Conservation (phyloP, 2,888 invertebrate species). For the Camptogramma bilineatum region DNA sequence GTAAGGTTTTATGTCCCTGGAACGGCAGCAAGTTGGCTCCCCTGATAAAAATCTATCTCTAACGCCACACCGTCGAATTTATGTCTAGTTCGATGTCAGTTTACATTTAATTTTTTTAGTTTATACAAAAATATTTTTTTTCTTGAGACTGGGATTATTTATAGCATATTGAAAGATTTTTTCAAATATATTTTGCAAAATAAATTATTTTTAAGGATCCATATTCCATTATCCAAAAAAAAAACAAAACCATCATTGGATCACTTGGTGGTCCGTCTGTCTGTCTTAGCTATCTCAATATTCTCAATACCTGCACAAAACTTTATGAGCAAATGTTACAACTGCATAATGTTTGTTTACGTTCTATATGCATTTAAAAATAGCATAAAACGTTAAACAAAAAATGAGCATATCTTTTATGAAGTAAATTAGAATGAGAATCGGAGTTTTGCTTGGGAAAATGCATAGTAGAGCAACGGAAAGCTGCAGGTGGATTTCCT, state of each 20-base stretch:
- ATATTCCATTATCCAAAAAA: too few relatives aligned
- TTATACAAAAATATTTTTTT: neutral
- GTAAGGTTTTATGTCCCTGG: constrained; percentile 83
- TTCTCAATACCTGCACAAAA: neutral
- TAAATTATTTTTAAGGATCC: too few relatives aligned
- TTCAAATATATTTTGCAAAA: too few relatives aligned
- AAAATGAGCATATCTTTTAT: constrained; percentile 23
- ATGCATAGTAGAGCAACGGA: constrained; percentile 49
- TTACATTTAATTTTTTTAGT: constrained; percentile 9
- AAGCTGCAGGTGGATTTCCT: constrained; percentile 68
- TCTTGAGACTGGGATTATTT: neutral
- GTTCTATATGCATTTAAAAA: neutral
- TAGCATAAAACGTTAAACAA: neutral
- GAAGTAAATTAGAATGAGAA: constrained; percentile 44
- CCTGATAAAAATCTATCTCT: constrained; percentile 75
- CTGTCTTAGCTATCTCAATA: too few relatives aligned
- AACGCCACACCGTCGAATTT: constrained; percentile 54
- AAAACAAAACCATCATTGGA: too few relatives aligned
- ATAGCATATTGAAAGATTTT: too few relatives aligned
- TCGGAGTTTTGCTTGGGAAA: constrained; percentile 42
- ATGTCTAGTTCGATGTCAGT: constrained; percentile 29
- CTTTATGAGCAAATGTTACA: too few relatives aligned
- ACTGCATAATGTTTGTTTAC: neutral
- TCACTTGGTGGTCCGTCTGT: too few relatives aligned
- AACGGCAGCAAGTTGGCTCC: constrained; percentile 76